Evolutionary conservation across 2,888 invertebrate genomes (phyloP).

Genomic region (Drosophila borealis): DNA sequence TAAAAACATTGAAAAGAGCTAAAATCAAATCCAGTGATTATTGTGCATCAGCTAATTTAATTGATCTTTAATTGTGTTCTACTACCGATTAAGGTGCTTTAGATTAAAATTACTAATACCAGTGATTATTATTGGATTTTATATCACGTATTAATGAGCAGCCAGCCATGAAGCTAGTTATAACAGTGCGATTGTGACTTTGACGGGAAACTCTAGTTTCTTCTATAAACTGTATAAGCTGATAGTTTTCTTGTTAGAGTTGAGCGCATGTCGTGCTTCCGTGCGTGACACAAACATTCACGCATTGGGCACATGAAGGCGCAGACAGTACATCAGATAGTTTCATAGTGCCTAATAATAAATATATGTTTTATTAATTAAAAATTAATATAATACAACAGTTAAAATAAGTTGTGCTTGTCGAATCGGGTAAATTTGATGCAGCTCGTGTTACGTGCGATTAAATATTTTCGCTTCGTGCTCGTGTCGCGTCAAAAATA

Average conservation of each 20-base stretch:
- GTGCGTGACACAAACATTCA: background rate
- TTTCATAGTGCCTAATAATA: too few species aligned
- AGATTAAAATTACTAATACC: background rate
- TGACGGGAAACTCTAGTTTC: background rate
- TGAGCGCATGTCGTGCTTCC: background rate
- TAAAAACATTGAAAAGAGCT: slow-evolving; percentile 6
- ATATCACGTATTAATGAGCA: slow-evolving; percentile 11
- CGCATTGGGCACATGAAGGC: background rate
- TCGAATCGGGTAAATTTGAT: too few species aligned
- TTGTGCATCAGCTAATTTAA: slow-evolving; percentile 27
- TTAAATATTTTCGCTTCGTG: too few species aligned
- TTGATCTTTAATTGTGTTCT: slow-evolving; percentile 30
- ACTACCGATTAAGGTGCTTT: slow-evolving; percentile 20
- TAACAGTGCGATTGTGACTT: slow-evolving; percentile 7
- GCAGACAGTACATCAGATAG: background rate
- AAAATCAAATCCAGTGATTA: slow-evolving; percentile 3
- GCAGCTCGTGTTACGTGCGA: too few species aligned
- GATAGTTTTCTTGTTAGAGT: background rate
- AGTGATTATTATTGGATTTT: slow-evolving; percentile 2
- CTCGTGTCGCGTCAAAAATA: too few species aligned
- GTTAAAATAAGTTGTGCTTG: too few species aligned
- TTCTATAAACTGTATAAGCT: background rate
- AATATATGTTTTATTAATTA: background rate
- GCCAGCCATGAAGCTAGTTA: slow-evolving; percentile 24
- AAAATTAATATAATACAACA: background rate